A percentile compares a stretch with the other conserved stretches of the same genome.
phyloP scores from a whole-genome alignment of 2,797 vertebrate genomes.

The Pangasius sanitwongsei region DNA sequence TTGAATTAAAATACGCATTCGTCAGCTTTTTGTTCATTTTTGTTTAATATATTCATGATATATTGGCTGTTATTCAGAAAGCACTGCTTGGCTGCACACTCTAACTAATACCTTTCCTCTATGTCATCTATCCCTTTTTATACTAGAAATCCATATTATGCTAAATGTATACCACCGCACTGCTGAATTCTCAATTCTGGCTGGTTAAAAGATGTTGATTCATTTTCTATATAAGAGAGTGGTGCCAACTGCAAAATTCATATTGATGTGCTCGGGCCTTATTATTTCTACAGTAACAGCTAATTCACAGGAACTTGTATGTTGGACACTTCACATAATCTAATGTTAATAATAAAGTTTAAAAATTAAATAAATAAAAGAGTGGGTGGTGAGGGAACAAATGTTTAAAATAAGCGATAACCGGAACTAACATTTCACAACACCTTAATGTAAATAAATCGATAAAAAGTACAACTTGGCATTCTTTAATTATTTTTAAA shows the following conservation, averaged over 20 bases:
- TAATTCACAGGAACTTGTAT: background rate
- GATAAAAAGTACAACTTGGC: background rate
- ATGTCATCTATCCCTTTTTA: constrained; percentile 1
- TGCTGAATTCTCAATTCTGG: background rate
- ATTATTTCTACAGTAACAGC: background rate
- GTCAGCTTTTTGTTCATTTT: constrained; percentile 5
- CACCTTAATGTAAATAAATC: background rate
- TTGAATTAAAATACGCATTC: constrained; percentile 1
- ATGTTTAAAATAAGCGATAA: background rate
- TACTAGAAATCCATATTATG: background rate
- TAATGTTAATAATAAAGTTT: background rate
- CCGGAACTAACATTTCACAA: background rate
- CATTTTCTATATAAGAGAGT: background rate
- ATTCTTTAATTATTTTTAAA: background rate
- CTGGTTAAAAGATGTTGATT: background rate
- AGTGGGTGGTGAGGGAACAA: background rate
- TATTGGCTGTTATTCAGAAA: background rate
- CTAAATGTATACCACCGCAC: background rate
- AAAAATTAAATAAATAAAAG: background rate
- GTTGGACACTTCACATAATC: background rate
- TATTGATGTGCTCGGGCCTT: background rate
- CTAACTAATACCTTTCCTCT: background rate
- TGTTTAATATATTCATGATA: background rate
- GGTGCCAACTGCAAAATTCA: background rate
- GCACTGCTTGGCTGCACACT: background rate